Conservation (phyloP, 2,888 invertebrate species). For the Actias luna region DNA sequence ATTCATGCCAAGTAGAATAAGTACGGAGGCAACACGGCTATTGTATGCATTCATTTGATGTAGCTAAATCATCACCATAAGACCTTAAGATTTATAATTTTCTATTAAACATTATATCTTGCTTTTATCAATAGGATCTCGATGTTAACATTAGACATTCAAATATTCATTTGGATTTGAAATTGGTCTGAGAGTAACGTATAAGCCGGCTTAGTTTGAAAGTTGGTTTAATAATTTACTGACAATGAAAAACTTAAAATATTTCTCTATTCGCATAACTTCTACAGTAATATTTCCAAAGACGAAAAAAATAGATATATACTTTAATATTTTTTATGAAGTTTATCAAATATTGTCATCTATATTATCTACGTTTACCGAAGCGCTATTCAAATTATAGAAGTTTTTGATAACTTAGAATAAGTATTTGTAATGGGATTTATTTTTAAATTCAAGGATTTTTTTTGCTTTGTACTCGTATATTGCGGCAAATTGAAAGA, state of each 20-base stretch:
- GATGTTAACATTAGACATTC: not conserved
- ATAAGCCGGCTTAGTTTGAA: conserved; percentile 20
- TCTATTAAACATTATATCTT: too few species aligned
- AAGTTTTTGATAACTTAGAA: conserved; percentile 40
- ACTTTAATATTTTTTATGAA: conserved; percentile 62
- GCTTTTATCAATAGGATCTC: too few species aligned
- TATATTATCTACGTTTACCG: conserved; percentile 63
- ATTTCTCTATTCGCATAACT: conserved; percentile 43
- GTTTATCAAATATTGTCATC: conserved; percentile 66
- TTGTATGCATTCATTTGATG: too few species aligned
- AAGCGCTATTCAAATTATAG: conserved; percentile 42
- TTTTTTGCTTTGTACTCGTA: too few species aligned
- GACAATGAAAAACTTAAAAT: conserved; percentile 37
- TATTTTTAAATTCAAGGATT: conserved; percentile 17
- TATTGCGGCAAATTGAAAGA: too few species aligned
- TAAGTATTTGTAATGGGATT: not conserved
- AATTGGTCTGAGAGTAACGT: not conserved
- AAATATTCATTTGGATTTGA: not conserved
- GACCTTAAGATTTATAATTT: too few species aligned
- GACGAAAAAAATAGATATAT: conserved; percentile 41
- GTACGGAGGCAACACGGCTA: too few species aligned
- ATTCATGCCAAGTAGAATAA: too few species aligned
- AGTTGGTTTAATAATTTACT: conserved; percentile 33
- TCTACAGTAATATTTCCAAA: conserved; percentile 25
- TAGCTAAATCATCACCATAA: too few species aligned